Conservation (phyloP, 2,113 vertebrate genomes). For the Pomatostomus ruficeps region DNA sequence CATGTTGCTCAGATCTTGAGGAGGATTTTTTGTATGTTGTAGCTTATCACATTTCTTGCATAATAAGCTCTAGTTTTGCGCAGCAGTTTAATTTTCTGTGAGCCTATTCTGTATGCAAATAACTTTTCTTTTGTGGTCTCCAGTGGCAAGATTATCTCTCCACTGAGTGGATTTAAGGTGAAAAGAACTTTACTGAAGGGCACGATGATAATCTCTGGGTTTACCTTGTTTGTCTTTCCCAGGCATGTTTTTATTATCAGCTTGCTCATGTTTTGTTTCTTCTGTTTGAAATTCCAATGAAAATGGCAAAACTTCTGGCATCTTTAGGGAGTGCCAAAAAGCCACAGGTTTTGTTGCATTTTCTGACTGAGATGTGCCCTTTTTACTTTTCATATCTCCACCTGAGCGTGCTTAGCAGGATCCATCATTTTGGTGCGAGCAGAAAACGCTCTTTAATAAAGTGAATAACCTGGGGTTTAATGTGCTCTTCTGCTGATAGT, state of each 20-base stretch:
- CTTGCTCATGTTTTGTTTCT: neutral
- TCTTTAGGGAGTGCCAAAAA: neutral
- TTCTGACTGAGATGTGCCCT: neutral
- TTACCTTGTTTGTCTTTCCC: neutral
- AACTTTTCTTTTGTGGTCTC: neutral
- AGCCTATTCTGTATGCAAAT: constrained; percentile 36
- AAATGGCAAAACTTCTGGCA: fast-evolving
- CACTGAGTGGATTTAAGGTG: neutral
- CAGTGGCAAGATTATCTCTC: neutral
- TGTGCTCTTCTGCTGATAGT: neutral
- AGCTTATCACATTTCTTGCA: constrained; percentile 10
- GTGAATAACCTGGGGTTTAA: neutral
- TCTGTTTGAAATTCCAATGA: neutral
- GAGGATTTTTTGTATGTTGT: constrained; percentile 3
- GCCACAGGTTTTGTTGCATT: neutral
- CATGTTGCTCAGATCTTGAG: neutral
- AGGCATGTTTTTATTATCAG: neutral
- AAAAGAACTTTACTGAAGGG: neutral
- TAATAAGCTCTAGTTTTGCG: constrained; percentile 19
- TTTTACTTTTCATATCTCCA: neutral
- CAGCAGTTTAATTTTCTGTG: constrained; percentile 12
- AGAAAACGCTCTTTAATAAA: neutral
- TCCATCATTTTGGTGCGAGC: neutral
- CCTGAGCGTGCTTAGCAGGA: neutral
- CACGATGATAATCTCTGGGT: neutral